These are phyloP conservation scores for Chamaea fasciata DNA, from an alignment of 2,113 vertebrate genomes.

Conservation along the genomic window DNA sequence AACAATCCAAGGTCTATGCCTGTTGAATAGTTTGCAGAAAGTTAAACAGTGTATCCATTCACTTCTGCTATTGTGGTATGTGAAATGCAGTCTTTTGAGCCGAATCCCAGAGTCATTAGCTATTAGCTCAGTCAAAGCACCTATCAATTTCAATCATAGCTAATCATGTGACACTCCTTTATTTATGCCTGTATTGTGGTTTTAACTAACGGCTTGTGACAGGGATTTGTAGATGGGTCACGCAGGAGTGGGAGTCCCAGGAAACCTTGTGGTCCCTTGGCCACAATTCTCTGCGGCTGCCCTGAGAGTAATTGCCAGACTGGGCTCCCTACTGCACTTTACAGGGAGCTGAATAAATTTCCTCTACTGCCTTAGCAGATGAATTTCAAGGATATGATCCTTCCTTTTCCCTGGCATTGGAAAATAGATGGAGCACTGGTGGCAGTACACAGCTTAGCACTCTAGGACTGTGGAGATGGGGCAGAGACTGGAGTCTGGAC, in stretches of 20 bases:
- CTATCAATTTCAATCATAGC: slow-evolving; percentile 38
- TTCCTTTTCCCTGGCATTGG: not conserved
- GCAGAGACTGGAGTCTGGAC: not conserved
- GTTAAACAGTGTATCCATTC: slow-evolving; percentile 53
- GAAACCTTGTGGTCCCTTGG: not conserved
- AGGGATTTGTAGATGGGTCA: slow-evolving; percentile 20
- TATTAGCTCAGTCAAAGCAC: slow-evolving; percentile 43
- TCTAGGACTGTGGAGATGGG: not conserved
- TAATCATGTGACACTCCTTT: slow-evolving; percentile 22
- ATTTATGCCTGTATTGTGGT: not conserved
- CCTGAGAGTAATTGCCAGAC: not conserved
- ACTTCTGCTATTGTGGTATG: slow-evolving; percentile 42
- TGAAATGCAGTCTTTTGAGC: slow-evolving; percentile 33
- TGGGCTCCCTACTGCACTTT: not conserved
- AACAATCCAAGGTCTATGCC: slow-evolving; percentile 28
- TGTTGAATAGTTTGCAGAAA: slow-evolving; percentile 38
- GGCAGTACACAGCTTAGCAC: not conserved
- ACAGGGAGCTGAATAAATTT: not conserved
- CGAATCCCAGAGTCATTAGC: slow-evolving; percentile 49
- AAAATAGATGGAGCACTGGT: not conserved
- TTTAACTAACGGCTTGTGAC: slow-evolving; percentile 6
- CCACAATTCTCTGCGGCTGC: not conserved
- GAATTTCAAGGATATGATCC: not conserved
- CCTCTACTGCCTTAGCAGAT: not conserved
- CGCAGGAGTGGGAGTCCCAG: not conserved